Percentiles rank a stretch among this genome's conserved stretches.
phyloP scores from a whole-genome alignment of 2,113 vertebrate species.

The Phoenicopterus ruber region DNA sequence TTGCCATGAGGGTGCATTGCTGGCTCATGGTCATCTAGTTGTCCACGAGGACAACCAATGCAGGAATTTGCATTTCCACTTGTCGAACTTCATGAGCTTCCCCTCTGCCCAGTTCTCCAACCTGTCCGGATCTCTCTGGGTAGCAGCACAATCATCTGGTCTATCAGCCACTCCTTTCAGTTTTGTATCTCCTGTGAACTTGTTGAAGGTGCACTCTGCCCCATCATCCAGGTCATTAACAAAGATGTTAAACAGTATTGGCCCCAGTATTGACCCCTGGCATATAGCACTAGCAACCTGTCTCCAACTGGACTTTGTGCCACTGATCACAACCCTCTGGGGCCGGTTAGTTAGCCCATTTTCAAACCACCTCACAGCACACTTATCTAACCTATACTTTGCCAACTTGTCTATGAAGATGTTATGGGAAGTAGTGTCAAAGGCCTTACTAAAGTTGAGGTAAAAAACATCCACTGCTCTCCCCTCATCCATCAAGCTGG shows the following conservation, averaged over 20 bases:
- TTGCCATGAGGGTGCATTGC: neutral
- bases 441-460: neutral
- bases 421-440: neutral
- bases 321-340: neutral
- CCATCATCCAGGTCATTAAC: neutral
- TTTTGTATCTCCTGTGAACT: neutral
- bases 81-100: neutral
- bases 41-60: neutral
- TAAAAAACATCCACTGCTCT: neutral
- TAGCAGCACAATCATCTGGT: neutral
- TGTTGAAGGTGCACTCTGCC: neutral
- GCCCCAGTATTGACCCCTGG: neutral
- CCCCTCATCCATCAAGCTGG: neutral
- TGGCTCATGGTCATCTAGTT: neutral
- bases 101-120: neutral
- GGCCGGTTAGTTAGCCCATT: neutral
- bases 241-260: neutral
- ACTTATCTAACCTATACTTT: neutral
- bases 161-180: neutral
- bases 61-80: neutral
- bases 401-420: neutral
- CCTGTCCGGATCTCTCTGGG: neutral
- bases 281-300: neutral
- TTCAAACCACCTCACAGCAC: neutral
- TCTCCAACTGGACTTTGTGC: neutral